Base-by-base conservation (phyloP, 2,113 vertebrate genomes). In the Neopipo cinnamomea region DNA sequence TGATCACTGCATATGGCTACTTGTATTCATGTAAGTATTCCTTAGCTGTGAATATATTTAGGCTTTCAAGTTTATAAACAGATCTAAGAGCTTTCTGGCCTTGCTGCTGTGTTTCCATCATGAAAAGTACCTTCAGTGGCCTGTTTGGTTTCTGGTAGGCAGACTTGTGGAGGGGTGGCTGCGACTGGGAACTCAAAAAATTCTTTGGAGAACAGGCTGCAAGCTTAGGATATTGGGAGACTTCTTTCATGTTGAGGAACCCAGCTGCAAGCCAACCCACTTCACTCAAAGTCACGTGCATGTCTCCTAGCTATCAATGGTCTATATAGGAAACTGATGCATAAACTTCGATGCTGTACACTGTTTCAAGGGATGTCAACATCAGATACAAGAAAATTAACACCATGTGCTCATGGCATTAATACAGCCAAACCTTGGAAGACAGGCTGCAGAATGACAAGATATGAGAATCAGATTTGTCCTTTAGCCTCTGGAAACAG, bases 41-140 rank as follows among this genome's bases (percentile, higher is more conserved):
- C 39, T 95, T 74, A 78, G 65, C 93, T 95, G 85, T 95, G 82
- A 97, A 65, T 92, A 86, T 90, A 87, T 87, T 94, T 62, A 84
- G 12, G n/a, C 41, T 96, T 94, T 87, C 92, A 97, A 84, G 41
- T 47, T 80, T 96, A 59, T 95, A 93, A 97, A 97, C 74, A 96
- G 73, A 89, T 92, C 90, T 92, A 91, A 97, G 72, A 96, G 39
- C 66, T 95, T 93, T 89, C 79, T 97, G 84, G 89, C 53, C 77
- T 94, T 97, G 83, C 52, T 76, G 50, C 46, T 92, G 83, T 15
- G 16, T 92, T 97, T 87, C 56, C 44, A 88, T 83, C 72, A 86
- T 77, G 93, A 97, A 95, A 97, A 59, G 28, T 93, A 66, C 46
- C 25, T 95, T 67, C 71, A 62, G 59, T 12, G 11, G 14, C 35